Evolutionary conservation across 1,140 invertebrate species (phyloP), one percentile per base, ranked within the genome.

Genomic region (Caenorhabditis brenneri): DNA sequence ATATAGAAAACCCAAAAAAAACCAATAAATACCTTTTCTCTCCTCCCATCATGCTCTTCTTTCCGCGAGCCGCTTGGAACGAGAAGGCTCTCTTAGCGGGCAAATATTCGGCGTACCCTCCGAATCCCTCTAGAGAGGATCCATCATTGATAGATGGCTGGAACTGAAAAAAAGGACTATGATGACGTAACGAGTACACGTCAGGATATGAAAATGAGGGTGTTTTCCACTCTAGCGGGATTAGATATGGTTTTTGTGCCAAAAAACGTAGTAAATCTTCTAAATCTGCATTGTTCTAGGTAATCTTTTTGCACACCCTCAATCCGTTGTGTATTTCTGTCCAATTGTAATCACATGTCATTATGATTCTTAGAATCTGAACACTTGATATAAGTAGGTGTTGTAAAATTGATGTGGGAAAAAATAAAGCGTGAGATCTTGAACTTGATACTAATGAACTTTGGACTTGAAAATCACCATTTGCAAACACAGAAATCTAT

Each of bases 91-190:
- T 24, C n/a, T 74, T 74, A 19, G 36, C 33, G 16, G 65, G 65
- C n/a, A 42, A 3, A n/a, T 42, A 74, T 24, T 74, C 22, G 19
- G 65, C 36, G 19, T 46, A 74, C 19, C 46, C 65, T 24, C 65
- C 65, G 9, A 42, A 15, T 74, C 65, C 22, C 10, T 74, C 36
- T 10, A 74, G 4, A 0, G 36, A 74, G 1, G 33, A 12, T 74
- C 65, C 65, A 74, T 74, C 36, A 74, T 42, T 74, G 65, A 74
- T 42, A 19, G 33, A 74, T 74, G 65, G 65, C 24, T 74, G 65
- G 36, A 74, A 42, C 65, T 74, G 65, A 42, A 74, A 74, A 74
- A 39, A 27, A 42, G 5, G 15, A n/a, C 16, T 4, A 27, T 55
- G 22, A 55, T 55, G 53, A 65, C 58, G 58, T 65, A 65, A 36